Percentiles rank a stretch among this genome's conserved stretches.
Evolutionary conservation across 2,888 invertebrate species (phyloP).

Genomic region (Heteromurus nitidus): DNA sequence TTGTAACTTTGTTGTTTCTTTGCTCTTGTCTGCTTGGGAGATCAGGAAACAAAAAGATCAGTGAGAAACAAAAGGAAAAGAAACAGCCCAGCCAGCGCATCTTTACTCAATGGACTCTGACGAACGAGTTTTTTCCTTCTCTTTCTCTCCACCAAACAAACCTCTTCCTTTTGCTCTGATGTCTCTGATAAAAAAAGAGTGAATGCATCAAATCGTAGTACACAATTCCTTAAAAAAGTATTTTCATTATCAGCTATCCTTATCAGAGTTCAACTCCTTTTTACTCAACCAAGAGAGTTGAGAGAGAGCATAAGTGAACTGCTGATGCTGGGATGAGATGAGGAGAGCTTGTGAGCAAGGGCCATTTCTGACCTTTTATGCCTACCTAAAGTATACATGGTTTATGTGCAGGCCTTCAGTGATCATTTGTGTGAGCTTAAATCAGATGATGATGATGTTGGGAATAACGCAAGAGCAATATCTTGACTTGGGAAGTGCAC

Average conservation of each 20-base stretch:
- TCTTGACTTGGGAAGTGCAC: constrained; percentile 24
- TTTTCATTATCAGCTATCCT: constrained; percentile 40
- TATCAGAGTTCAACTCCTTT: constrained; percentile 44
- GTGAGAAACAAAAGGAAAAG: neutral
- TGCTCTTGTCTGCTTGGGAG: neutral
- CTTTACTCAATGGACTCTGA: too few relatives aligned
- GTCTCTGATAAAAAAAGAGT: constrained; percentile 37
- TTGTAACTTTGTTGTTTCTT: neutral
- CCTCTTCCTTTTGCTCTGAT: constrained; percentile 29
- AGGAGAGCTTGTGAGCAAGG: constrained; percentile 22
- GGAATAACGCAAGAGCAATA: neutral
- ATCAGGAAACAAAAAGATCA: constrained; percentile 12
- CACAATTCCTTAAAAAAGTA: constrained; percentile 60
- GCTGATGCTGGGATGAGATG: neutral
- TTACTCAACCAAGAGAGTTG: constrained; percentile 1
- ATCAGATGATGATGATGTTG: constrained; percentile 10
- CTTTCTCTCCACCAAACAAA: constrained; percentile 21
- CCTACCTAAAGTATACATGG: constrained; percentile 56
- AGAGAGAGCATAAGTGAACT: constrained; percentile 3
- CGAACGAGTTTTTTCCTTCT: constrained; percentile 49
- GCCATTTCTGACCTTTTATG: constrained; percentile 56
- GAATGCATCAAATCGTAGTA: constrained; percentile 54
- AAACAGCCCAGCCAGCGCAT: too few relatives aligned
- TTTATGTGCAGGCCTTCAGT: constrained; percentile 28
- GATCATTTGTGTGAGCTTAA: constrained; percentile 51